phyloP scores from a whole-genome alignment of 2,888 invertebrate species.

The Cyclophora albipunctata region DNA sequence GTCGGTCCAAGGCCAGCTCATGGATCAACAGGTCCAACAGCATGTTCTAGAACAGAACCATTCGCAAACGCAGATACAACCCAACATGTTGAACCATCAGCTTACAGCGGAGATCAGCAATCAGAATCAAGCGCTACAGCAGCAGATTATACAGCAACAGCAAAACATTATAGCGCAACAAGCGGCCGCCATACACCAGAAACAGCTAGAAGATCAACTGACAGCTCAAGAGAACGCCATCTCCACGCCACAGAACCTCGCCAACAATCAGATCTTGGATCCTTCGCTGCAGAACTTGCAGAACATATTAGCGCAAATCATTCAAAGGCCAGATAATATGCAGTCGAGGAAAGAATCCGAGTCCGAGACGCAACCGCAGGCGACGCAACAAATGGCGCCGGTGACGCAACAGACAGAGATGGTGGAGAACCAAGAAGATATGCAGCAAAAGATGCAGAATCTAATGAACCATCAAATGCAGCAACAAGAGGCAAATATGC shows the following conservation, averaged over 20 bases:
- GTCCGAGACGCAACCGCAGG: constrained; percentile 45
- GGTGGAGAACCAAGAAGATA: constrained; percentile 34
- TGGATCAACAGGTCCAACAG: constrained; percentile 54
- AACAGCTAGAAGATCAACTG: constrained; percentile 57
- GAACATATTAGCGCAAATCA: constrained; percentile 63
- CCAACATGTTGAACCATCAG: constrained; percentile 49
- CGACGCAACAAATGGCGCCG: constrained; percentile 32
- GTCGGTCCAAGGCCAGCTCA: constrained; percentile 49
- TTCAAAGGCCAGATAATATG: constrained; percentile 58
- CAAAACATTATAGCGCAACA: constrained; percentile 65
- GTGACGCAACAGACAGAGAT: constrained; percentile 27
- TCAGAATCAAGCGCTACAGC: constrained; percentile 71
- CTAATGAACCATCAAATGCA: constrained; percentile 48
- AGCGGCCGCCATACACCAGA: constrained; percentile 66
- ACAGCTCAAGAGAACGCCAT: constrained; percentile 54
- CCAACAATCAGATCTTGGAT: constrained; percentile 58
- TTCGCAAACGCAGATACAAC: constrained; percentile 49
- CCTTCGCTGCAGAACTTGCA: constrained; percentile 71
- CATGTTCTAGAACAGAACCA: constrained; percentile 38
- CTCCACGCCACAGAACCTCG: constrained; percentile 52
- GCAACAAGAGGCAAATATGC: constrained; percentile 44
- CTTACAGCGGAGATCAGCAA: constrained; percentile 54
- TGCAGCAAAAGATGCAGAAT: constrained; percentile 54
- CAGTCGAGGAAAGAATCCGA: constrained; percentile 62
- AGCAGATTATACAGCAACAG: constrained; percentile 69